Evolutionary conservation across 2,797 vertebrate species (phyloP).

Genomic region (Phylloscopus collybita): DNA sequence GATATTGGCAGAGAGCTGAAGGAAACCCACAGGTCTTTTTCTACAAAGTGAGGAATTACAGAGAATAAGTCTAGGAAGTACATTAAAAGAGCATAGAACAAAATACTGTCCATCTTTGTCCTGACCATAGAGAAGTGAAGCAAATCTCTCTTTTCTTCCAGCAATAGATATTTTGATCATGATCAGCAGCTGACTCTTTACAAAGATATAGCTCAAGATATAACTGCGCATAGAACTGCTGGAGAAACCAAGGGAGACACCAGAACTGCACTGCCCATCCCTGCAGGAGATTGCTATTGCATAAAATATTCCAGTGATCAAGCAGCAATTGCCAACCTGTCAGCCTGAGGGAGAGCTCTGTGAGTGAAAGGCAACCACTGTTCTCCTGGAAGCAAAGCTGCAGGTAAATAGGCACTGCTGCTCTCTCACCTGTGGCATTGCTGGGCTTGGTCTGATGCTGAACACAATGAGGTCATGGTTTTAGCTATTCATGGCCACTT

Average conservation of each 20-base stretch:
- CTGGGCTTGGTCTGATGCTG: not conserved
- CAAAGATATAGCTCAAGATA: not conserved
- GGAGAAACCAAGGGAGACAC: not conserved
- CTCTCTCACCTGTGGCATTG: not conserved
- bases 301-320: not conserved
- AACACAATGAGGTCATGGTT: not conserved
- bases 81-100: not conserved
- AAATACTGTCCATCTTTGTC: not conserved
- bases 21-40: not conserved
- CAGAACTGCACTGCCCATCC: not conserved
- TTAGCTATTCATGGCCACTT: not conserved
- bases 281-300: not conserved
- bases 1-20: not conserved
- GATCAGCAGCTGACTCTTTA: not conserved
- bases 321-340: not conserved
- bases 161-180: not conserved
- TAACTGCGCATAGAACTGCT: not conserved
- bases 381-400: not conserved
- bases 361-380: not conserved
- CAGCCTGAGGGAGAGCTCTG: not conserved
- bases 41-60: not conserved
- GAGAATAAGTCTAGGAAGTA: not conserved
- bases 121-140: not conserved
- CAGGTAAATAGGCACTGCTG: not conserved
- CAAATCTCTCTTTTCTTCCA: not conserved